Evolutionary conservation across 2,113 vertebrate genomes (phyloP).

Genomic region (Vulpes ferrilata): DNA sequence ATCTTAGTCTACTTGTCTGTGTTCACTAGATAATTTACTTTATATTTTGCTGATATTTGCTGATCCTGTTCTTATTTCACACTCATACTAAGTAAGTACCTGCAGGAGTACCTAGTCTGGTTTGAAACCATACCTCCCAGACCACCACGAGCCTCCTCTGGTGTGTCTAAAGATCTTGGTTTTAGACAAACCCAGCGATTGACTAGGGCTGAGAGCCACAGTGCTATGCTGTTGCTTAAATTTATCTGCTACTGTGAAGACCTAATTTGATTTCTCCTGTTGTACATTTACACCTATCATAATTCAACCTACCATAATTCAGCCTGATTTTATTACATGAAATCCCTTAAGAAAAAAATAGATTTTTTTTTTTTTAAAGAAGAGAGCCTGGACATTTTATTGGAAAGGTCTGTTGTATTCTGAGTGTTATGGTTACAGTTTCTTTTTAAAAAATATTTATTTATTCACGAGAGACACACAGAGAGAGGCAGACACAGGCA

Average conservation of each 20-base stretch:
- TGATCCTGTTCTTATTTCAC: not conserved
- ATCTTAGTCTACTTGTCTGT: not conserved
- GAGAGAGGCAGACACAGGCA: too few relatives aligned
- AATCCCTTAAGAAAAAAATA: not conserved
- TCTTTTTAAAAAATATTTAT: not conserved
- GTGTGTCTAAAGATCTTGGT: not conserved
- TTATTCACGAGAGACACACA: too few relatives aligned
- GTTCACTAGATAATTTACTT: not conserved
- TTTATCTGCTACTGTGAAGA: not conserved
- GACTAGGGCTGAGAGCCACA: not conserved
- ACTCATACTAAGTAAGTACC: not conserved
- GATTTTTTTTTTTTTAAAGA: not conserved
- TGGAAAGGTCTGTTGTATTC: not conserved
- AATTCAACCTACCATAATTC: not conserved
- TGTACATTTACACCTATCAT: not conserved
- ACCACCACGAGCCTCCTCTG: not conserved
- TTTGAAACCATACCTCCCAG: not conserved
- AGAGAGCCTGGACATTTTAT: not conserved
- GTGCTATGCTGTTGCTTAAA: not conserved
- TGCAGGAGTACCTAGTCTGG: not conserved
- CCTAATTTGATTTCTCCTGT: not conserved
- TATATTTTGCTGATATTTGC: not conserved
- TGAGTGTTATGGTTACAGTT: not conserved
- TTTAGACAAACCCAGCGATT: not conserved
- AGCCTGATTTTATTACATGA: not conserved